Base-by-base conservation (phyloP, 2,888 invertebrate species). In the Tinea trinotella region DNA sequence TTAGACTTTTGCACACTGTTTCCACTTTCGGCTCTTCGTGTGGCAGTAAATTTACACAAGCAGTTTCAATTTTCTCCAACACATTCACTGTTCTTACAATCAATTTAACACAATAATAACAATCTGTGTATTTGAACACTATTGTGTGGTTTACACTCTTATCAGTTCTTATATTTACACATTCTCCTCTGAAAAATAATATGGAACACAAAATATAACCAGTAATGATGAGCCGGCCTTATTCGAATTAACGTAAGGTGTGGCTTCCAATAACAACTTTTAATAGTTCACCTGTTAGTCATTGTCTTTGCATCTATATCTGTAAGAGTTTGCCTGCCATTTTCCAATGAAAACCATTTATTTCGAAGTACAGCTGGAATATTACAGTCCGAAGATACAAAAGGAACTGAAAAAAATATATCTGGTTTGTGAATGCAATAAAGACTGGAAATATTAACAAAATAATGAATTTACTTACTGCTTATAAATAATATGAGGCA, bases 261-360 rank as follows among this genome's bases (percentile, higher is more conserved):
- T 40, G 15, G 40, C 40, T 13, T 13, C 13, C 4, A 6, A 15
- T 13, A 13, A 40, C 13, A 40, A 40, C 6, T 30, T 4, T 30
- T 30, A 10, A 46, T 30, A 54, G 15, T 54, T 63, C 74, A 86
- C 87, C 81, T 88, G 60, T 88, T 87, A 6, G 92, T 90, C 93
- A 96, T 95, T 40, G 90, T 88, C 56, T 89, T 90, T 0, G 92
- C 92, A 77, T 96, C 93, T 54, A 97, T 91, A 67, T 93, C 92
- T 0, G 95, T 96, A 49, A 92, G 86, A 0, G 94, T 95, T 64
- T 95, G 94, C 63, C 88, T 87, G 7, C 95, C 95, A 81, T 91
- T 91, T 87, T 97, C 96, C 88, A 95, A 93, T 1, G 95, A 96
- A 77, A 95, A 97, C 97, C 97, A 97, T 24, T 93, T 89, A 57